Percentiles rank a stretch among this genome's conserved stretches.
Evolutionary conservation across 2,888 invertebrate species (phyloP).

Genomic region (Geotrupes spiniger): DNA sequence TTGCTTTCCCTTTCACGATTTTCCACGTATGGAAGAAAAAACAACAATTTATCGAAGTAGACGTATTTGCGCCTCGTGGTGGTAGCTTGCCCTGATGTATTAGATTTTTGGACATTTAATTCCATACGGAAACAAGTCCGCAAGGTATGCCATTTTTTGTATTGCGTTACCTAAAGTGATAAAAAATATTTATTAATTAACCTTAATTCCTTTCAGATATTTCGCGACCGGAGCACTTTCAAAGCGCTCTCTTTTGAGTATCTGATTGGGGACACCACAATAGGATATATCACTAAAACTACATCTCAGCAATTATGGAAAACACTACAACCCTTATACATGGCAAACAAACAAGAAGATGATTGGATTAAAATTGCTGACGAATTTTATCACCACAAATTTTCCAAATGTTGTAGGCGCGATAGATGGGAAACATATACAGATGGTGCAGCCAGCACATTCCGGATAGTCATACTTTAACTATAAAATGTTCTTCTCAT

Average conservation of each 20-base stretch:
- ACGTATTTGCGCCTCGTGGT: conserved; percentile 29
- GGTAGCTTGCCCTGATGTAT: conserved; percentile 28
- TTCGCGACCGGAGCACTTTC: conserved; percentile 34
- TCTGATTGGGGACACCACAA: conserved; percentile 31
- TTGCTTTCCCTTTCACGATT: conserved; percentile 20
- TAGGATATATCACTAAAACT: no score
- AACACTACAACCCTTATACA: no score
- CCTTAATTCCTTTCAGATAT: conserved; percentile 33
- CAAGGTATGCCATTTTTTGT: conserved; percentile 20
- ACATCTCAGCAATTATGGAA: no score
- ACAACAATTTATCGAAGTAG: conserved; percentile 29
- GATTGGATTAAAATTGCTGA: no score
- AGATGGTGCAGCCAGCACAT: no score
- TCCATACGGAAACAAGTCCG: conserved; percentile 28
- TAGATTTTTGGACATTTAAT: conserved; percentile 28
- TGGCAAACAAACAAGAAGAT: no score
- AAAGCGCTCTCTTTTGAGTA: conserved; percentile 33
- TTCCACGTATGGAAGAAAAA: conserved; percentile 28
- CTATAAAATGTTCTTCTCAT: no score
- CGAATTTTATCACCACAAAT: no score
- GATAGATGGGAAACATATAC: no score
- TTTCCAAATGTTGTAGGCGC: no score
- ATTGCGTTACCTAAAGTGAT: conserved; percentile 25
- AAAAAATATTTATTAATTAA: conserved; percentile 5
- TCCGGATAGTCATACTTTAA: no score